Evolutionary conservation across 2,888 invertebrate species (phyloP), one percentile per base, ranked within the genome.

Genomic region (Ligdia adustata): DNA sequence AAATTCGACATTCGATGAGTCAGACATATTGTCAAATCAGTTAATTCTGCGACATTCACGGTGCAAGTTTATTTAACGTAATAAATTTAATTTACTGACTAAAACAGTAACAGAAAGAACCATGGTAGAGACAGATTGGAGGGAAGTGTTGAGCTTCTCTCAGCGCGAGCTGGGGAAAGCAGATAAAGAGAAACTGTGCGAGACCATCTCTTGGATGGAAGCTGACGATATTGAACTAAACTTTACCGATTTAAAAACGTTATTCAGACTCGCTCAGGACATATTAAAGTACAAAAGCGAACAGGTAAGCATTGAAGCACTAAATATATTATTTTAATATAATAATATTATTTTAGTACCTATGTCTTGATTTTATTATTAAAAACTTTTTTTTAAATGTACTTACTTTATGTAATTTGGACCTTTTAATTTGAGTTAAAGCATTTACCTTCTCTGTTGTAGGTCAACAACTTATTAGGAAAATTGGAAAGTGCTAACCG

Each of bases 211-310:
- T 4, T 92, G 92, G 92, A 91, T 92, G 78, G 92, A 93, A 64
- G 87, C 87, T 1, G 91, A 92, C 31, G 90, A 91, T 60, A 91
- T 92, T 26, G 90, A 91, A 62, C 69, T 92, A 1, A 91, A 92
- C 64, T 79, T 91, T 50, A 79, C 90, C 13, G 92, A 92, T 67
- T 82, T 92, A 37, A 90, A 91, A 69, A 82, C 83, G 3, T 73
- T 94, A 12, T 91, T 94, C 64, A 87, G 90, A 66, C 74, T 94
- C 2, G 84, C 92, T n/a, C 94, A 94, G 72, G 93, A 93, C 78
- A 91, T 94, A 62, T 70, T 94, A 32, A 93, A 93, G 66, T 92
- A 91, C 58, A 94, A 94, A 82, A 92, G 91, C 50, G 93, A 93
- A 79, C 94, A 94, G 91, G 93, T 93, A 83, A 62, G 55, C 4